Evolutionary conservation across 2,113 vertebrate genomes (phyloP), one percentile per base, ranked within the genome.

Genomic region (Dicrurus megarhynchus): DNA sequence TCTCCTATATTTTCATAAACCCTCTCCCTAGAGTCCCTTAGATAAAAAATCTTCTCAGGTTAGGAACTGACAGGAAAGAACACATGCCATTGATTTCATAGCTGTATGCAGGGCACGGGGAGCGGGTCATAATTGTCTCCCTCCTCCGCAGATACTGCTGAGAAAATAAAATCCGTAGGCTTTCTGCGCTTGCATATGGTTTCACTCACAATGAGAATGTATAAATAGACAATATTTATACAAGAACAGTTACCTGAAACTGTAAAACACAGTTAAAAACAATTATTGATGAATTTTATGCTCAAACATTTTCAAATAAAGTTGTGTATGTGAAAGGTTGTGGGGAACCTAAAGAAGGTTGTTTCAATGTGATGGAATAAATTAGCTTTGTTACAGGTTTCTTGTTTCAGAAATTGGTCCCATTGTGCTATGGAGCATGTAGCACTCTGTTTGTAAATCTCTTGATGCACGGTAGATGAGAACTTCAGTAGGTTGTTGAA

Each of bases 341-440:
- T 87, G 82, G 55, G 46, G 42, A 95, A 52, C 73, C 41, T 91
- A 96, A 93, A 77, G 82, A 96, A 91, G 42, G 42, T 33, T 94
- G 84, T 84, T 95, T 88, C 75, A 81, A 87, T 86, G 79, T 84
- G 64, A 75, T 90, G 56, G 90, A 96, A 92, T 95, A 94, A 95
- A 92, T 96, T 60, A 97, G 79, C 76, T 86, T 92, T 84, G 88
- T 88, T 81, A 81, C 42, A 88, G 76, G 64, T 81, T 95, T 89
- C 88, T 90, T 89, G 39, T 70, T 94, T 90, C 71, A 96, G 90
- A 92, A 95, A 93, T 87, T 81, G 79, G 88, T 95, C 90, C 82
- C 73, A 44, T 56, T 92, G 95, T 90, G 75, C 93, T 96, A 5
- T 37, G 73, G 56, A 90, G 47, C 95, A 84, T 90, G 68, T 49